A percentile compares a stretch with the other conserved stretches of the same genome.
Evolutionary conservation across 2,113 vertebrate genomes (phyloP).

Genomic region (Mus spicilegus): DNA sequence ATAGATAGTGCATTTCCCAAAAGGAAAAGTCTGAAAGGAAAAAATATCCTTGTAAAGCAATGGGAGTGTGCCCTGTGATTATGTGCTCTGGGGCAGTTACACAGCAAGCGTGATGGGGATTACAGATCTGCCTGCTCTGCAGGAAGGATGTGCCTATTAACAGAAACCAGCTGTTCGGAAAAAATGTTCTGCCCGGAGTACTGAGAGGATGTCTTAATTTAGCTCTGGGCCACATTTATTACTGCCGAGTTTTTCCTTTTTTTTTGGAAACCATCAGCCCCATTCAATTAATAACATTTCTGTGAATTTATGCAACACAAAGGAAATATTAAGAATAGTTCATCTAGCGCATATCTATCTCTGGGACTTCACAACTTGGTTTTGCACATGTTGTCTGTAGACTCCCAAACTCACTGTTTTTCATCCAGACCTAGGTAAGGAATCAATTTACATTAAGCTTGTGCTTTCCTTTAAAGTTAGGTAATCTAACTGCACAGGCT

Average conservation of each 20-base stretch:
- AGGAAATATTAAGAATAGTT: conserved; percentile 60
- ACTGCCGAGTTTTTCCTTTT: background rate
- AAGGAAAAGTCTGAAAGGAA: conserved; percentile 65
- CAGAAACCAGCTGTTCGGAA: conserved; percentile 78
- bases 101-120: conserved; percentile 56
- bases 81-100: conserved; percentile 71
- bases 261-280: conserved; percentile 50
- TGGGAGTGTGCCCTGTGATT: conserved; percentile 29
- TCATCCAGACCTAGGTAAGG: background rate
- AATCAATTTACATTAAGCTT: background rate
- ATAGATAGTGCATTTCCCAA: conserved; percentile 56
- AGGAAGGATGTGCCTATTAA: conserved; percentile 75
- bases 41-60: conserved; percentile 62
- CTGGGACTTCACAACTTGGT: conserved; percentile 29
- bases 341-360: conserved; percentile 45
- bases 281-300: conserved; percentile 71
- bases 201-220: conserved; percentile 81
- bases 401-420: conserved; percentile 31
- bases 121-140: conserved; percentile 76
- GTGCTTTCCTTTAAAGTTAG: background rate
- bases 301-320: conserved; percentile 41
- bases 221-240: conserved; percentile 78
- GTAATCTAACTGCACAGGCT: background rate
- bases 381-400: background rate
- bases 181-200: conserved; percentile 73